These are phyloP conservation scores for Brachionus sp. DNA, from an alignment of 1,140 invertebrate genomes.

Conservation along the genomic window DNA sequence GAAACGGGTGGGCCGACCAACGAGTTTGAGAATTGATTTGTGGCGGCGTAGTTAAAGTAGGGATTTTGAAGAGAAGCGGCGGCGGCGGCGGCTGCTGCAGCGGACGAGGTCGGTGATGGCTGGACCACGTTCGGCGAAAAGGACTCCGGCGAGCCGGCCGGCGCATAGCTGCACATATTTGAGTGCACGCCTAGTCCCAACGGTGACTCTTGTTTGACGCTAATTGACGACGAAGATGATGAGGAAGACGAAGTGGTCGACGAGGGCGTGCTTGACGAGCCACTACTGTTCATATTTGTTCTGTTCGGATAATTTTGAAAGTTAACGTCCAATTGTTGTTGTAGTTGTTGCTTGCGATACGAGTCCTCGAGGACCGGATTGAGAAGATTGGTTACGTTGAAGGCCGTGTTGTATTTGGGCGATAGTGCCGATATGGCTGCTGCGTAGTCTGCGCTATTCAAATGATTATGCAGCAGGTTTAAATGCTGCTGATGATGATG, in stretches of 20 bases:
- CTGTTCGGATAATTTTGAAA: not conserved
- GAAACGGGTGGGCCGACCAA: not conserved
- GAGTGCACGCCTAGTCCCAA: not conserved
- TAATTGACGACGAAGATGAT: not conserved
- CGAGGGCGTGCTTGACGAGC: not conserved
- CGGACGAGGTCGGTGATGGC: not conserved
- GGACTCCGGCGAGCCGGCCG: not conserved
- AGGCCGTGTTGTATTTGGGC: constrained; percentile 45
- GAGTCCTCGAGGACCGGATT: constrained; percentile 43
- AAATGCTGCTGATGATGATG: constrained; percentile 10
- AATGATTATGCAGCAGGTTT: constrained; percentile 27
- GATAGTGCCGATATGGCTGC: constrained; percentile 4
- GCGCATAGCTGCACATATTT: not conserved
- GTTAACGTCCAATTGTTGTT: not conserved
- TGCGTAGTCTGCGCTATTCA: constrained; percentile 12
- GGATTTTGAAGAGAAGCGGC: not conserved
- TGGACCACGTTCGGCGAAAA: not conserved
- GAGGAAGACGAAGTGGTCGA: not conserved
- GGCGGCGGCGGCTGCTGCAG: too few species aligned
- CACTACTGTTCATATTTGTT: constrained; percentile 28
- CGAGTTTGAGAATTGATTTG: constrained; percentile 12
- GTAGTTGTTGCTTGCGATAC: constrained; percentile 23
- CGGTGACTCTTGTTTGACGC: constrained; percentile 1
- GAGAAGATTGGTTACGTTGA: constrained; percentile 27
- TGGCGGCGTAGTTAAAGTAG: not conserved